Base-by-base conservation (phyloP, 2,888 invertebrate genomes). In the Hipparchia semele region DNA sequence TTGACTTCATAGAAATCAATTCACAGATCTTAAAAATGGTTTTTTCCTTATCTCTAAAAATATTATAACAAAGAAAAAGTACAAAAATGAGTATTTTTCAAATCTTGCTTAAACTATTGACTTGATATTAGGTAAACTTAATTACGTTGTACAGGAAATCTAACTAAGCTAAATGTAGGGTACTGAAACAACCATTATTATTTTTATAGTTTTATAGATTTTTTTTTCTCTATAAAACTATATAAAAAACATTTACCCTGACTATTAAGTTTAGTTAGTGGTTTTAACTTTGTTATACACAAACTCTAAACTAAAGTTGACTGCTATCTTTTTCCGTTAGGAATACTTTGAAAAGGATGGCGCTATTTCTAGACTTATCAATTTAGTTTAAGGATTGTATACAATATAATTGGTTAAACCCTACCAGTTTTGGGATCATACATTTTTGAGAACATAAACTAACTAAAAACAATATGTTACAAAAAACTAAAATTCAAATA, bases 1-100 rank as follows among this genome's bases (percentile, higher is more conserved):
- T 72, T 12, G 73, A 73, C 68, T 75, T 75, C 75, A 75, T 73
- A 68, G 75, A 73, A 75, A 75, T 65, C 65, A 65, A 53, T 53
- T 68, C 75, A 64, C 13, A 60, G 62, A 5, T 60, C 54, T 13
- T 10, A 13, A 58, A 58, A 12, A 69, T 56, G 23, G 53, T 39
- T 6, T 13, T 39, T 45, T 7, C 46, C 45, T 67, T 56, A 67
- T 0, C 56, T 54, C 66, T 56, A 45, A 46, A 33, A 45, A 56
- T 33, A 33, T 33, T 54, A 54, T 23, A 8, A 39, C 60, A 46
- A 46, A 56, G 56, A 56, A 13, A 56, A 56, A 1, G 56, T 23
- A 58, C 58, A 58, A 58, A 58, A 56, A 56, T 23, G 56, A 56
- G 56, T 56, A 56, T 56, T 56, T 13, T 56, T 7, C 6, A 8